These are phyloP conservation scores for Frankliniella intonsa DNA, from an alignment of 2,888 invertebrate species.

Conservation along the genomic window DNA sequence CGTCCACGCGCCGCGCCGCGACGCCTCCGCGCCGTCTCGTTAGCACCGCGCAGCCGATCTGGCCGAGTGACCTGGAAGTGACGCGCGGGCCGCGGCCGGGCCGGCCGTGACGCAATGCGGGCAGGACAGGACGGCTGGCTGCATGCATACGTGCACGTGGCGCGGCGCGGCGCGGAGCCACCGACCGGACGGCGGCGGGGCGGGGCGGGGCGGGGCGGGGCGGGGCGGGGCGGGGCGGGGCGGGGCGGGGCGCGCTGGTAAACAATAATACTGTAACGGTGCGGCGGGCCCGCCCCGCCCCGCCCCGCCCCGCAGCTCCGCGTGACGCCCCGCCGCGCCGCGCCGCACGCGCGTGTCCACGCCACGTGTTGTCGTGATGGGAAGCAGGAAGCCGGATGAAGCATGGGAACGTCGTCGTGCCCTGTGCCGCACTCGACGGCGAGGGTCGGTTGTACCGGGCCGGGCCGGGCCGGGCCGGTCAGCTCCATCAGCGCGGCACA, in stretches of 20 bases:
- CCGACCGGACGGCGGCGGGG: background rate
- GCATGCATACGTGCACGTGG: background rate
- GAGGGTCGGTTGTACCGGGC: no score
- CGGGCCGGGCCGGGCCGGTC: no score
- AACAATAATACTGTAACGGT: background rate
- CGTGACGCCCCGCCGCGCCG: background rate
- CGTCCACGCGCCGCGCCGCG: background rate
- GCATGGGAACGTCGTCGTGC: background rate
- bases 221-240: background rate
- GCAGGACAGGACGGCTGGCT: background rate
- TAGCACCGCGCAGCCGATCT: background rate
- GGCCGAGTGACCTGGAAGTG: background rate
- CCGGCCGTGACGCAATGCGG: background rate
- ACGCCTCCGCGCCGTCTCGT: background rate
- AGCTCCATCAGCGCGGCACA: no score
- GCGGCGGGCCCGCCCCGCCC: background rate
- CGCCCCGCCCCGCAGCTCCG: background rate
- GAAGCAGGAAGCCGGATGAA: constrained; percentile 15
- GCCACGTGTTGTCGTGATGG: constrained; percentile 8
- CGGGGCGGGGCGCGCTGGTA: background rate
- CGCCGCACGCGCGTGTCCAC: background rate
- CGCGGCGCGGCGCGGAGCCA: background rate
- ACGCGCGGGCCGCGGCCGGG: background rate
- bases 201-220: background rate
- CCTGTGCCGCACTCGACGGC: no score